phyloP scores from a whole-genome alignment of 2,888 invertebrate species.

The Calameuta pallipes region DNA sequence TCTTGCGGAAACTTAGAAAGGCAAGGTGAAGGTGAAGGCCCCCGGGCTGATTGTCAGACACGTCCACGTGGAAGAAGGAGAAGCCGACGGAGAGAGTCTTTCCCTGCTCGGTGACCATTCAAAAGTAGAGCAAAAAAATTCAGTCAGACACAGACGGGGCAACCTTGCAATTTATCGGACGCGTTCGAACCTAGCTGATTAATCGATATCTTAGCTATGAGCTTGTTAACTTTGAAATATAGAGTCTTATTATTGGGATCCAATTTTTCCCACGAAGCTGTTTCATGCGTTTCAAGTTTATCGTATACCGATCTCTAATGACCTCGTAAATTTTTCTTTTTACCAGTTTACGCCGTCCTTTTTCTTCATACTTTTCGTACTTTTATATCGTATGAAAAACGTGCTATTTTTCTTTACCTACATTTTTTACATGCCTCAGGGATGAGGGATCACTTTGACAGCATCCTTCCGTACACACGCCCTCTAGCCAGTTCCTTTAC shows the following conservation, averaged over 20 bases:
- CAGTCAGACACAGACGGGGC: background rate
- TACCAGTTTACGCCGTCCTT: background rate
- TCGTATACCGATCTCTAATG: background rate
- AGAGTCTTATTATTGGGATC: background rate
- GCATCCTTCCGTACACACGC: background rate
- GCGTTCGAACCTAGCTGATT: background rate
- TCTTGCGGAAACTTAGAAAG: conserved; percentile 19
- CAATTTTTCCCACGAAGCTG: background rate
- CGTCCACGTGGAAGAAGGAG: background rate
- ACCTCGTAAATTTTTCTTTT: background rate
- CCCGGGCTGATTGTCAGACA: conserved; percentile 2
- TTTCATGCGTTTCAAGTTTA: background rate
- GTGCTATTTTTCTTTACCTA: background rate
- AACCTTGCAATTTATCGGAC: background rate
- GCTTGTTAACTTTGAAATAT: background rate
- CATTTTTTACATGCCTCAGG: background rate
- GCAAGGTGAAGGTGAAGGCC: conserved; percentile 37
- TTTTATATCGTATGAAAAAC: background rate
- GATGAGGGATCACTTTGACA: background rate
- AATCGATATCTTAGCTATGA: background rate
- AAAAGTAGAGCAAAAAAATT: conserved; percentile 19
- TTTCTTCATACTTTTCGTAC: background rate
- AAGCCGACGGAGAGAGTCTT: conserved; percentile 10
- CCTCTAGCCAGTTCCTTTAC: background rate
- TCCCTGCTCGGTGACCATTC: background rate